Conservation (phyloP, 2,888 invertebrate genomes). For the Brachynemurus nebulosus region DNA sequence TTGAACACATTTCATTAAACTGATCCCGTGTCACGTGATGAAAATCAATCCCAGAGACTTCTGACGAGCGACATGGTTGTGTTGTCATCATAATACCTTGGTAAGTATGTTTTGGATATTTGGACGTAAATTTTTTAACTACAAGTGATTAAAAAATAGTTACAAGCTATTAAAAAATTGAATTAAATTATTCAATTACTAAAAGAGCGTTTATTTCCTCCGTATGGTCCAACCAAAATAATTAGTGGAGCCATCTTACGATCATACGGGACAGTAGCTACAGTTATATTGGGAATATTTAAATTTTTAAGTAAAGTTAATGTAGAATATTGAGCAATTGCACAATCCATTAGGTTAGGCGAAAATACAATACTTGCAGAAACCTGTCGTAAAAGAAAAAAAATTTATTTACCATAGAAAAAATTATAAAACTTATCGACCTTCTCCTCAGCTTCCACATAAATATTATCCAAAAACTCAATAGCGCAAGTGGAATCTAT, state of each 20-base stretch:
- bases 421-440: constrained; percentile 14
- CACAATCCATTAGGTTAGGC: constrained; percentile 23
- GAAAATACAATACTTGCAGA: constrained; percentile 23
- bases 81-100: too few relatives aligned
- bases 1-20: background rate
- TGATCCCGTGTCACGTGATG: background rate
- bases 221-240: constrained; percentile 31
- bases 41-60: too few relatives aligned
- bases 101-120: too few relatives aligned
- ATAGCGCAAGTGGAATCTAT: constrained; percentile 27
- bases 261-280: constrained; percentile 27
- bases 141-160: too few relatives aligned
- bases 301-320: constrained; percentile 27
- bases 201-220: too few relatives aligned
- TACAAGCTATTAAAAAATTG: too few relatives aligned
- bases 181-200: too few relatives aligned
- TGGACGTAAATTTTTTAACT: too few relatives aligned
- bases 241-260: constrained; percentile 28
- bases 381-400: constrained; percentile 20
- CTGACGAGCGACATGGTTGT: too few relatives aligned
- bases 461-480: constrained; percentile 26
- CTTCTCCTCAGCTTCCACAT: constrained; percentile 25
- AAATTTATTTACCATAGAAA: background rate
- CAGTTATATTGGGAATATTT: constrained; percentile 25
- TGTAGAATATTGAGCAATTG: constrained; percentile 24